Conservation (phyloP, 2,113 vertebrate species). For the Malurus elegans region DNA sequence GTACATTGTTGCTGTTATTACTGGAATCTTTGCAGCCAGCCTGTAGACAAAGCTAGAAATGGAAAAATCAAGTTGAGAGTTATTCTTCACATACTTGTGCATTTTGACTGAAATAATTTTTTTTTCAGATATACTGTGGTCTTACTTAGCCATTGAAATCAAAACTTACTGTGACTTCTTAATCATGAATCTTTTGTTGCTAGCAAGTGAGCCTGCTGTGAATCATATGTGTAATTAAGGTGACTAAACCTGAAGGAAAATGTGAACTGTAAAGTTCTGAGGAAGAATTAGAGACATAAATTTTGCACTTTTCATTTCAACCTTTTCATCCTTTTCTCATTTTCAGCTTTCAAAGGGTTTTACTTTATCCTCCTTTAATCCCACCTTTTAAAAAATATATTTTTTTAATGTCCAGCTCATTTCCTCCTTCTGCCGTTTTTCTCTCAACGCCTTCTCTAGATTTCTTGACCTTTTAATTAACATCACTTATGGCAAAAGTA, state of each 20-base stretch:
- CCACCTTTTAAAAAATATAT: not conserved
- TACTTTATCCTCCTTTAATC: not conserved
- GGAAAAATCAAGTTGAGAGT: not conserved
- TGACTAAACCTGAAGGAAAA: slow-evolving; percentile 1
- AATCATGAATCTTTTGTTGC: not conserved
- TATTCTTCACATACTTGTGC: not conserved
- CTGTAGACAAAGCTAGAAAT: not conserved
- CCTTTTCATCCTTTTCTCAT: not conserved
- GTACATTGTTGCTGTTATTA: not conserved
- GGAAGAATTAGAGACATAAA: not conserved
- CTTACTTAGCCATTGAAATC: not conserved
- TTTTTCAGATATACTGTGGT: not conserved
- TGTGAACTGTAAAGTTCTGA: not conserved
- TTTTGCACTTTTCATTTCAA: not conserved
- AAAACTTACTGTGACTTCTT: not conserved
- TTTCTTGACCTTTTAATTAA: not conserved
- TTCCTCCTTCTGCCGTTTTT: not conserved
- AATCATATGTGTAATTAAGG: not conserved
- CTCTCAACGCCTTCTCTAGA: not conserved
- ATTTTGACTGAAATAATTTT: not conserved
- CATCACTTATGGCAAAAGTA: not conserved
- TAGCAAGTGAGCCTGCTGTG: not conserved
- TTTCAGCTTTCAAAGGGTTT: not conserved
- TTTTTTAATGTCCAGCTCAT: not conserved
- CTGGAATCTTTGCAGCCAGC: not conserved